A percentile compares a stretch with the other conserved stretches of the same genome.
These are phyloP conservation scores for Drosophila lini DNA, from an alignment of 1,140 invertebrate genomes.

Conservation along the genomic window DNA sequence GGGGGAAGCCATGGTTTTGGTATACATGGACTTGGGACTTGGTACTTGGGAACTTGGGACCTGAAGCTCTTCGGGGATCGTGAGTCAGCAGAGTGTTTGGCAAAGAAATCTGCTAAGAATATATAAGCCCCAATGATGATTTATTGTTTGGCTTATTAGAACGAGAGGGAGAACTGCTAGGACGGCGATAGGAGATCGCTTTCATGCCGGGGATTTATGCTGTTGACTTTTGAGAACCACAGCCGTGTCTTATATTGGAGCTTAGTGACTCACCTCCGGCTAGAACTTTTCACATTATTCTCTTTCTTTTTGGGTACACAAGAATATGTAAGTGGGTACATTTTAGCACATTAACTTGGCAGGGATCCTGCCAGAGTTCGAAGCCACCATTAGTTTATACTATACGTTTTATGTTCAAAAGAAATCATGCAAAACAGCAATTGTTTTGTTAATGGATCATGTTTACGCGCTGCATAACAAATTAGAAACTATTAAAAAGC, in stretches of 20 bases:
- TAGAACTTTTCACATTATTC: slow-evolving; percentile 16
- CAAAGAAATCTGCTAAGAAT: slow-evolving; percentile 67
- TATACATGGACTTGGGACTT: slow-evolving; percentile 19
- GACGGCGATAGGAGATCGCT: slow-evolving; percentile 40
- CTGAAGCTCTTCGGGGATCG: slow-evolving; percentile 65
- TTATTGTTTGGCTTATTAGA: slow-evolving; percentile 79
- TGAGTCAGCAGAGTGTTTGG: slow-evolving; percentile 71
- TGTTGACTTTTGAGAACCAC: slow-evolving; percentile 36
- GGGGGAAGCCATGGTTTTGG: slow-evolving; percentile 8
- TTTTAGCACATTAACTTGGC: slow-evolving; percentile 21
- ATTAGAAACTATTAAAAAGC: slow-evolving; percentile 11
- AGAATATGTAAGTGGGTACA: slow-evolving; percentile 18
- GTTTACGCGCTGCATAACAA: slow-evolving; percentile 6
- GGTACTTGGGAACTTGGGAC: slow-evolving; percentile 9
- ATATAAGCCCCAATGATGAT: slow-evolving; percentile 75
- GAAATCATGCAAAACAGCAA: slow-evolving; percentile 1
- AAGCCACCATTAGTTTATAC: slow-evolving; percentile 2
- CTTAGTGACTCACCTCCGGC: slow-evolving; percentile 38
- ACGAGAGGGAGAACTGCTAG: slow-evolving; percentile 47
- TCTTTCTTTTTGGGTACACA: neutral
- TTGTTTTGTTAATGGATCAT: slow-evolving; percentile 11
- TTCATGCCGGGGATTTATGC: slow-evolving; percentile 37
- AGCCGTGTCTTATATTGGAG: slow-evolving; percentile 31
- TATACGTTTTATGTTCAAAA: neutral
- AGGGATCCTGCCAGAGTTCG: neutral